Percentiles rank a stretch among this genome's conserved stretches.
Conservation (phyloP, 1,140 invertebrate species). For the Procambarus virginalis region DNA sequence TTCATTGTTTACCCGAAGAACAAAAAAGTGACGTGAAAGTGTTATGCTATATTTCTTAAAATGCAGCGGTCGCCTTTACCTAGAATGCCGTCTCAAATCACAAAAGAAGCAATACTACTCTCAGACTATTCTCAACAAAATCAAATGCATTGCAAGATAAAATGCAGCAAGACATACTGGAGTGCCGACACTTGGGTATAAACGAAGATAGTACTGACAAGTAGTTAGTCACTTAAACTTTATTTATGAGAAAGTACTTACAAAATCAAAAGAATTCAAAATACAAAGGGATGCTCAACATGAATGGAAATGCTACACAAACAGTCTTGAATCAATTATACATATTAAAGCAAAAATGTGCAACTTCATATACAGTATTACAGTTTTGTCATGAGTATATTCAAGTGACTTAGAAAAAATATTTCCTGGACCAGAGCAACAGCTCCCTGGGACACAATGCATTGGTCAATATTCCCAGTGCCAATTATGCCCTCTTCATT, state of each 20-base stretch:
- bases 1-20: not conserved
- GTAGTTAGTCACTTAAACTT: not conserved
- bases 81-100: not conserved
- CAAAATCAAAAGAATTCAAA: not conserved
- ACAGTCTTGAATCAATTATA: too few species aligned
- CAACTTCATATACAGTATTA: not conserved
- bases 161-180: too few species aligned
- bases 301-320: too few species aligned
- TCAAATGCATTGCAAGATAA: too few species aligned
- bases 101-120: too few species aligned
- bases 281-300: not conserved
- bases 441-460: not conserved
- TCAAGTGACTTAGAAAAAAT: not conserved
- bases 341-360: too few species aligned
- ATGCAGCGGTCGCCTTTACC: not conserved
- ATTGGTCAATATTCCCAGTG: not conserved
- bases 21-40: not conserved
- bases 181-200: too few species aligned
- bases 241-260: not conserved
- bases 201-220: not conserved
- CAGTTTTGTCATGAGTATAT: not conserved
- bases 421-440: not conserved
- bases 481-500: too few species aligned
- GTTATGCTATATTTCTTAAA: not conserved
- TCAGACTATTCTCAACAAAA: too few species aligned